phyloP scores from a whole-genome alignment of 2,113 vertebrate species.

The Oplegnathus fasciatus region DNA sequence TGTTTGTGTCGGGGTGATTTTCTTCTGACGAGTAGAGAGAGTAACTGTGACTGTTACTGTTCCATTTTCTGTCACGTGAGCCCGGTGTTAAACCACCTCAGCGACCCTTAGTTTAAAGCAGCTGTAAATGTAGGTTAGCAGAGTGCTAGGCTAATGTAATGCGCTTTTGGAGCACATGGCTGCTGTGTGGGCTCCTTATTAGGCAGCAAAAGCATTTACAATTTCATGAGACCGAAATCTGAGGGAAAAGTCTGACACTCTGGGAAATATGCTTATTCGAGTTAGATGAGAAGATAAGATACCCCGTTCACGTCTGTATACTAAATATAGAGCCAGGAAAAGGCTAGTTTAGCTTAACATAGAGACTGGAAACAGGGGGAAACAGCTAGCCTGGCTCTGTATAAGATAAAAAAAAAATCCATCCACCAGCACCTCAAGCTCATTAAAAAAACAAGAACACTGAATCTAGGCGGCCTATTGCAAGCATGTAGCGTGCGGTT shows the following conservation, averaged over 20 bases:
- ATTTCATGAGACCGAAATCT: background rate
- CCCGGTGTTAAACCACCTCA: background rate
- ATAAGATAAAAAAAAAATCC: too few species aligned
- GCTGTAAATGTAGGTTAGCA: background rate
- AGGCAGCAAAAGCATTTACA: too few species aligned
- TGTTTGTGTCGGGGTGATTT: background rate
- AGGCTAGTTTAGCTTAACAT: background rate
- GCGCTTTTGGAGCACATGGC: background rate
- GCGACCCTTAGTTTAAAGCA: background rate
- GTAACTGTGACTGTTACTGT: conserved; percentile 7
- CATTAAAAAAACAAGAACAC: too few species aligned
- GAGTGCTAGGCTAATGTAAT: background rate
- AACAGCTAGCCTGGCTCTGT: too few species aligned
- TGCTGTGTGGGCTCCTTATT: background rate
- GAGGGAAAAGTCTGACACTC: background rate
- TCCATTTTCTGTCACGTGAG: conserved; percentile 23
- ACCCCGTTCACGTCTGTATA: background rate
- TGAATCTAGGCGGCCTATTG: too few species aligned
- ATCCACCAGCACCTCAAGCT: too few species aligned
- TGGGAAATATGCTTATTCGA: background rate
- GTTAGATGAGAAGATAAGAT: background rate
- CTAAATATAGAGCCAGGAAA: background rate
- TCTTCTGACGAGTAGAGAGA: conserved; percentile 9
- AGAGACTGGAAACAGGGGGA: too few species aligned
- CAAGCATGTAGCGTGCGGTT: too few species aligned